Evolutionary conservation across 2,797 vertebrate genomes (phyloP).

Genomic region (Monodelphis domestica): DNA sequence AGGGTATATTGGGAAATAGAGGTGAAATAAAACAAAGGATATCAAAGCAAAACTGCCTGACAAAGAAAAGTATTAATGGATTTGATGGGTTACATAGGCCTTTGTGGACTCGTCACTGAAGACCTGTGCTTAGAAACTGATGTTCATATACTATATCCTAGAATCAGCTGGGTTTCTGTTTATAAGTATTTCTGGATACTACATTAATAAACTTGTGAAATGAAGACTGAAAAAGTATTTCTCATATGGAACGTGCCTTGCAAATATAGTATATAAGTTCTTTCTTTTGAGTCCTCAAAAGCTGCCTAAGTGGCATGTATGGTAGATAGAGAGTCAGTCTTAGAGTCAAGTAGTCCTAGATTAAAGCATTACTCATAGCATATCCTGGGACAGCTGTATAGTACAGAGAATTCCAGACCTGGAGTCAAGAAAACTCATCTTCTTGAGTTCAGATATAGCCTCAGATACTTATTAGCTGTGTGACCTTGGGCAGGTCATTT

Average conservation of each 20-base stretch:
- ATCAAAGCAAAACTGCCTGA: background rate
- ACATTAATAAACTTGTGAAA: background rate
- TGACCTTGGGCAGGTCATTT: background rate
- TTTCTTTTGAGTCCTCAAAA: background rate
- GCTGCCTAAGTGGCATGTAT: background rate
- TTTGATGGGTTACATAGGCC: background rate
- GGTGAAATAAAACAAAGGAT: background rate
- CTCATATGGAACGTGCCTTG: background rate
- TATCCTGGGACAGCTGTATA: background rate
- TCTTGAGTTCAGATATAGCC: background rate
- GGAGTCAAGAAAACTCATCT: background rate
- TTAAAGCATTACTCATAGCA: background rate
- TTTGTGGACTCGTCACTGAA: background rate
- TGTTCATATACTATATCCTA: background rate
- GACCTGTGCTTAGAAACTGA: background rate
- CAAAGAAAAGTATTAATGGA: background rate
- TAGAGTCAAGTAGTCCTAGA: background rate
- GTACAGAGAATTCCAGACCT: background rate
- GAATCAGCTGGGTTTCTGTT: background rate
- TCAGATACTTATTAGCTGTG: background rate
- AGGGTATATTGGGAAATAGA: background rate
- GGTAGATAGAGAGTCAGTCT: background rate
- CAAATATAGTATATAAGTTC: background rate
- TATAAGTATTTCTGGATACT: background rate
- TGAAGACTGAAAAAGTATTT: background rate